phyloP scores from a whole-genome alignment of 2,113 vertebrate genomes.

The Sylvicapra grimmia region DNA sequence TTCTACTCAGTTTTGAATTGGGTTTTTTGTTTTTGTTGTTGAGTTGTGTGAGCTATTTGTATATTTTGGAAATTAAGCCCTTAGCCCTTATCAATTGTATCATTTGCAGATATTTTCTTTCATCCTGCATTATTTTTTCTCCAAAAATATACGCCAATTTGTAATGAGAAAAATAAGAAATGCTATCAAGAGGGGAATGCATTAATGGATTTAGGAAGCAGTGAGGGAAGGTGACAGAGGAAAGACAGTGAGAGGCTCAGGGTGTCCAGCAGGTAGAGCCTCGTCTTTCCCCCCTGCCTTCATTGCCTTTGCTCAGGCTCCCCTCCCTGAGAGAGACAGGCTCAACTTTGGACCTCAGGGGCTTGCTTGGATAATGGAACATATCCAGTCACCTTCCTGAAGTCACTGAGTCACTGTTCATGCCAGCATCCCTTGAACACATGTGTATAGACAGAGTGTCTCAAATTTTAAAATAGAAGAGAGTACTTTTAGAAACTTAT shows the following conservation, averaged over 20 bases:
- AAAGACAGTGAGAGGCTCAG: neutral
- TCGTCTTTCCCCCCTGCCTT: neutral
- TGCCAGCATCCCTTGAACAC: neutral
- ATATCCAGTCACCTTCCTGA: neutral
- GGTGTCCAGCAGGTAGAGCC: neutral
- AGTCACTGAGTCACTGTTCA: neutral
- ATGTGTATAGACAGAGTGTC: neutral
- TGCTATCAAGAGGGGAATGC: neutral
- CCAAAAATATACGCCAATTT: neutral
- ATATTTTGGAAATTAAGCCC: neutral
- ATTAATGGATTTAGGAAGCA: neutral
- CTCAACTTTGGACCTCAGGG: neutral
- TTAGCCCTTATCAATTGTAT: neutral
- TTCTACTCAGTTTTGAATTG: neutral
- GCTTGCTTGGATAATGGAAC: neutral
- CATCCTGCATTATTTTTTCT: neutral
- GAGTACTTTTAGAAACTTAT: neutral
- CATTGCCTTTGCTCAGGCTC: neutral
- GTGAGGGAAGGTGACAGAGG: rapidly evolving
- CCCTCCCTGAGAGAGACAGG: neutral
- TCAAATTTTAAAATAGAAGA: neutral
- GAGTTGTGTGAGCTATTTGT: neutral
- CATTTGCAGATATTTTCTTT: neutral
- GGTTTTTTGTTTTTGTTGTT: neutral
- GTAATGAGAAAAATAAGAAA: neutral